Percentiles rank a stretch among this genome's conserved stretches.
These are phyloP conservation scores for Elephas maximus DNA, from an alignment of 2,113 vertebrate genomes.

Conservation along the genomic window DNA sequence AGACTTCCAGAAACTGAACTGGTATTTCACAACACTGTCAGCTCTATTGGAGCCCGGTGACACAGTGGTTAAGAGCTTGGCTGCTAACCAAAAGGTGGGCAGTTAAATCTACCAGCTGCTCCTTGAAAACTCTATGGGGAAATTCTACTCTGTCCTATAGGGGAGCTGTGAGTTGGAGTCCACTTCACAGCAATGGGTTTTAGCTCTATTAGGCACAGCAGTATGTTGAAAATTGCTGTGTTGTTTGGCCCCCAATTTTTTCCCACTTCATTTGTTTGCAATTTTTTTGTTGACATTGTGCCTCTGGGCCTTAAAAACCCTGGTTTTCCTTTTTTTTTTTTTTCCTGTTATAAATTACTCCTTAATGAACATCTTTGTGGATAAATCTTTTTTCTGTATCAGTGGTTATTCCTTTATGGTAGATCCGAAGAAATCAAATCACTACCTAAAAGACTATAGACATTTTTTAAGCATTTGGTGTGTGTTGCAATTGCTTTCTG, in stretches of 20 bases:
- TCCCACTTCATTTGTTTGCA: slow-evolving; percentile 42
- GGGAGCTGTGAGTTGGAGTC: no score
- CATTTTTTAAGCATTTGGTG: slow-evolving; percentile 28
- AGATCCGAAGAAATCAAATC: not conserved
- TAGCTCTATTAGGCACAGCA: not conserved
- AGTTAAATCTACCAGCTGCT: no score
- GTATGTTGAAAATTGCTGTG: not conserved
- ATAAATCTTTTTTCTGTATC: not conserved
- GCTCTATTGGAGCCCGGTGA: not conserved
- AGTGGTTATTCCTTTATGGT: not conserved
- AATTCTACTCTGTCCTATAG: no score
- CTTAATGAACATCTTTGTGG: not conserved
- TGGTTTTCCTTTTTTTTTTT: not conserved
- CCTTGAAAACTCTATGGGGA: no score
- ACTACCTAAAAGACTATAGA: not conserved
- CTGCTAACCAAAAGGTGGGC: no score
- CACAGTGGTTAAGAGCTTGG: no score
- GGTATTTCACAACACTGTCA: not conserved
- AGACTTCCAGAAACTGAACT: slow-evolving; percentile 27
- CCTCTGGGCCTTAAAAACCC: not conserved
- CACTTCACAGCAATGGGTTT: no score
- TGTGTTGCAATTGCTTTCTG: not conserved
- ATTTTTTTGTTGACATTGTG: slow-evolving; percentile 27
- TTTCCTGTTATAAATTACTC: not conserved
- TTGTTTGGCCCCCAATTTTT: not conserved